phyloP scores from a whole-genome alignment of 2,888 invertebrate species.

The Apamea sordens region DNA sequence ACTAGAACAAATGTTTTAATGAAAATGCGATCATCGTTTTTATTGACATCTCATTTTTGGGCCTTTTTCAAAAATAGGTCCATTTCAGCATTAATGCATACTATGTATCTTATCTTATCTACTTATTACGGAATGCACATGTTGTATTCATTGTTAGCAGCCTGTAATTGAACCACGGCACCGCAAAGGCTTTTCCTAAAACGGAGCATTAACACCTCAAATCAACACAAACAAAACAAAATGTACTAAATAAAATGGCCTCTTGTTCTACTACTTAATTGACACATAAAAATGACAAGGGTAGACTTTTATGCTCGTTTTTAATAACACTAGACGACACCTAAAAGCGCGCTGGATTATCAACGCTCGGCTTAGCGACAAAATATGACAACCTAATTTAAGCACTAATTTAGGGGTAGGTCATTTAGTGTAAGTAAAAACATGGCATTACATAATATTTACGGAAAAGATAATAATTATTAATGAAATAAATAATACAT shows the following conservation, averaged over 20 bases:
- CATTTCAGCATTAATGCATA: not conserved
- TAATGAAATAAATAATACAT: too few species aligned
- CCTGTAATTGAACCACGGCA: not conserved
- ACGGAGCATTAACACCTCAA: not conserved
- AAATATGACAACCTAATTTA: not conserved
- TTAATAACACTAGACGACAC: not conserved
- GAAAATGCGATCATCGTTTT: too few species aligned
- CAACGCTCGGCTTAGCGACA: too few species aligned
- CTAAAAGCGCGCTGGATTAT: not conserved
- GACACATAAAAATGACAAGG: too few species aligned
- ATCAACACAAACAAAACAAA: not conserved
- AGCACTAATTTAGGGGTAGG: too few species aligned
- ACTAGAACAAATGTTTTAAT: too few species aligned
- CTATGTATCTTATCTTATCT: not conserved
- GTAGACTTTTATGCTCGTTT: not conserved
- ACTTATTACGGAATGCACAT: not conserved
- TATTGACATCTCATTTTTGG: too few species aligned
- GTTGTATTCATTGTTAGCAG: not conserved
- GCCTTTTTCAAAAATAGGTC: too few species aligned
- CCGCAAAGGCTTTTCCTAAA: not conserved
- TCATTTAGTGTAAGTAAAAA: fast-evolving
- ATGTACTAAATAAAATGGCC: not conserved
- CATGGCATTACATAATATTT: not conserved
- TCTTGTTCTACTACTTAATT: not conserved
- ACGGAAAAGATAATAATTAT: too few species aligned